Evolutionary conservation across 2,888 invertebrate species (phyloP).

Genomic region (Melanchra persicariae): DNA sequence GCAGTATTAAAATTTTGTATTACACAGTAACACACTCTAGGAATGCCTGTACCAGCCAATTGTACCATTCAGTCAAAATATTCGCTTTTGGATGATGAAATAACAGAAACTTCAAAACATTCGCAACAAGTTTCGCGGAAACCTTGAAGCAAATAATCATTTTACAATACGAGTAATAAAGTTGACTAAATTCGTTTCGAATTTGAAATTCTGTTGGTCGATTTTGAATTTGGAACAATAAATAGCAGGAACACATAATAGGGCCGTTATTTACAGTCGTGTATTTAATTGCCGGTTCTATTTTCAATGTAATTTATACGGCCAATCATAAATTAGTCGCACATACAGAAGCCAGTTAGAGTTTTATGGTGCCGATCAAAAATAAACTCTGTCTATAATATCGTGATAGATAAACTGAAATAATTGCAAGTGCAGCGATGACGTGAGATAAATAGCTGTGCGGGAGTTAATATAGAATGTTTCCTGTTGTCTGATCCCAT

Average conservation of each 20-base stretch:
- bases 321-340: conserved; percentile 77
- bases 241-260: conserved; percentile 73
- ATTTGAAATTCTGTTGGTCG: conserved; percentile 63
- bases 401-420: conserved; percentile 45
- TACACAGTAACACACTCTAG: conserved; percentile 21
- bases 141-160: conserved; percentile 60
- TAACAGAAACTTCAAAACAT: conserved; percentile 56
- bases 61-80: conserved; percentile 35
- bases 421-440: conserved; percentile 42
- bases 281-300: conserved; percentile 78
- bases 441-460: conserved; percentile 35
- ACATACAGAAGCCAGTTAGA: conserved; percentile 64
- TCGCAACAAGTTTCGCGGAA: conserved; percentile 56
- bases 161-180: conserved; percentile 63
- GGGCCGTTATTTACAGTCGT: conserved; percentile 74
- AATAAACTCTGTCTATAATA: conserved; percentile 41
- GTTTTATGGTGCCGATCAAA: conserved; percentile 58
- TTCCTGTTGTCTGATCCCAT: conserved; percentile 83
- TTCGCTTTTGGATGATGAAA: conserved; percentile 37
- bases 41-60: conserved; percentile 36
- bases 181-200: conserved; percentile 61
- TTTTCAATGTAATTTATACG: conserved; percentile 80
- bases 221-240: conserved; percentile 74
- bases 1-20: conserved; percentile 47
- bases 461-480: conserved; percentile 43